A percentile compares a stretch with the other conserved stretches of the same genome.
Conservation (phyloP, 2,797 vertebrate genomes). For the Gymnothorax reevesii region DNA sequence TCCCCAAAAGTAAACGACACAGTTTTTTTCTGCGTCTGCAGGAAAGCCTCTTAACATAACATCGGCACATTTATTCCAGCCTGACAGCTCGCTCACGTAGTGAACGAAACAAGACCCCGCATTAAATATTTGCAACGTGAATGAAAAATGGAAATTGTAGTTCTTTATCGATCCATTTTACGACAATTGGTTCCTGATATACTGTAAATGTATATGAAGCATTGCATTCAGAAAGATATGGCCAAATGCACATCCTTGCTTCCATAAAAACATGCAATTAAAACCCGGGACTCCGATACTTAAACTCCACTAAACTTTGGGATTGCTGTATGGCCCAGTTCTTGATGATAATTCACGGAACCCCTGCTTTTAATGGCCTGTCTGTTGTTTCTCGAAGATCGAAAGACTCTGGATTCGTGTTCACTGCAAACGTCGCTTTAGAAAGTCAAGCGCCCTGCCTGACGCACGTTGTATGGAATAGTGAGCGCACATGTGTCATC, state of each 20-base stretch:
- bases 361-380: not conserved
- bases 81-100: too few relatives aligned
- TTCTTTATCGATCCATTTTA: not conserved
- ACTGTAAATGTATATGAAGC: too few relatives aligned
- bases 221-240: not conserved
- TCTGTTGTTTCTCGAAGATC: not conserved
- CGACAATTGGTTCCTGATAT: too few relatives aligned
- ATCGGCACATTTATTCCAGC: too few relatives aligned
- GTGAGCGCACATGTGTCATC: conserved; percentile 42
- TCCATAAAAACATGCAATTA: not conserved
- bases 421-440: conserved; percentile 35
- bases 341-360: conserved; percentile 1
- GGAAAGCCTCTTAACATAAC: not conserved
- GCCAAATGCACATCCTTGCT: not conserved
- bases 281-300: not conserved
- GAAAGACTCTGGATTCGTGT: not conserved
- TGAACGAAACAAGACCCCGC: not conserved
- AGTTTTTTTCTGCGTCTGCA: conserved; percentile 1
- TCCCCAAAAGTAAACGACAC: conserved; percentile 25
- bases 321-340: not conserved
- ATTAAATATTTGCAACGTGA: not conserved
- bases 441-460: conserved; percentile 61
- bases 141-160: not conserved
- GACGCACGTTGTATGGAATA: conserved; percentile 40
- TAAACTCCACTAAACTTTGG: not conserved